Conservation (phyloP, 2,888 invertebrate species). For the Polia nebulosa region DNA sequence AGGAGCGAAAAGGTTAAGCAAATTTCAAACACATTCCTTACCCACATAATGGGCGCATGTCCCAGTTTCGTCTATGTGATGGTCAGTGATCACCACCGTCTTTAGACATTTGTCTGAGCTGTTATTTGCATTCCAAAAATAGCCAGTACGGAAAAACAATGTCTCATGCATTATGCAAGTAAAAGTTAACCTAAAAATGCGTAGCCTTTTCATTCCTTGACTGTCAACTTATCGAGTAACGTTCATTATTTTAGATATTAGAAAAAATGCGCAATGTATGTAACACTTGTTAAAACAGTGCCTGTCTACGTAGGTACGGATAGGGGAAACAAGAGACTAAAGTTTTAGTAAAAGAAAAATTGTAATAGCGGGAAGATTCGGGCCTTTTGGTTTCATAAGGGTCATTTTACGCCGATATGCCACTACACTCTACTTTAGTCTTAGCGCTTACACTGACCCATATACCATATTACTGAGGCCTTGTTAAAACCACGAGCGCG, state of each 20-base stretch:
- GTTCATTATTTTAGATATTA: background rate
- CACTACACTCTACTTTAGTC: conserved; percentile 19
- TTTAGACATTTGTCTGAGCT: background rate
- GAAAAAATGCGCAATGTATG: background rate
- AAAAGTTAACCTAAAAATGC: background rate
- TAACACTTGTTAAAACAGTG: background rate
- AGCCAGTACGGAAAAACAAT: background rate
- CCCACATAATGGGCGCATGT: background rate
- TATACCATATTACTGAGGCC: background rate
- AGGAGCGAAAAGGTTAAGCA: background rate
- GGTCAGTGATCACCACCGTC: background rate
- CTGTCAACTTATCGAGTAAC: background rate
- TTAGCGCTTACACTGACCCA: conserved; percentile 6
- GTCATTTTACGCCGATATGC: conserved; percentile 22
- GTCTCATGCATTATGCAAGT: background rate
- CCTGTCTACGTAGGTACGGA: background rate
- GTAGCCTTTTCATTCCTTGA: background rate
- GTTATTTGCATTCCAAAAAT: background rate
- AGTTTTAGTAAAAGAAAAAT: background rate
- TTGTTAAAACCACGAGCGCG: background rate
- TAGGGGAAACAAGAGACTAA: background rate
- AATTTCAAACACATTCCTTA: background rate
- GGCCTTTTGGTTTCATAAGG: background rate
- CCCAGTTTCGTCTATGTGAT: background rate
- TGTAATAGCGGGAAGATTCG: background rate